Conservation (phyloP, 2,797 vertebrate species). For the Sphenopsis melanotis region DNA sequence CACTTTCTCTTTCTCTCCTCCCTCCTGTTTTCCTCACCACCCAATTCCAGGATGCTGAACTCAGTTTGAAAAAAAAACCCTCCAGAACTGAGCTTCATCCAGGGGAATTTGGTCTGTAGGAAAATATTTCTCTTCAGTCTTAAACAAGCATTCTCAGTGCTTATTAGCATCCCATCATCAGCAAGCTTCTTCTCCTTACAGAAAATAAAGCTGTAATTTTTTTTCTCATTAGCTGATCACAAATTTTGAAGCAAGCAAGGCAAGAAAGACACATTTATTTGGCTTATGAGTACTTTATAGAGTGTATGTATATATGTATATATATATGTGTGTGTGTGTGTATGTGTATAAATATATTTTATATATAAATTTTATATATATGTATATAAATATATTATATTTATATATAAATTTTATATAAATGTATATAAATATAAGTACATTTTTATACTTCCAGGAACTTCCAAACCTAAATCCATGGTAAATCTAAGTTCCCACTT, state of each 20-base stretch:
- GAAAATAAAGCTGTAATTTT: neutral
- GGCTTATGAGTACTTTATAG: neutral
- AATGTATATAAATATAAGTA: too few species aligned
- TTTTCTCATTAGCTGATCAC: neutral
- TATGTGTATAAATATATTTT: too few species aligned
- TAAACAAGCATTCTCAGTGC: neutral
- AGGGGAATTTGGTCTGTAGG: neutral
- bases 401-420: too few species aligned
- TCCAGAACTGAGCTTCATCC: neutral
- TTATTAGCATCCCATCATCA: neutral
- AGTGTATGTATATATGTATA: accelerated
- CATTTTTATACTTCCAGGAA: neutral
- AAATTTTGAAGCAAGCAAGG: neutral
- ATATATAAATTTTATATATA: neutral
- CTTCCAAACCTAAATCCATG: neutral
- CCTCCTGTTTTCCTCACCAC: neutral
- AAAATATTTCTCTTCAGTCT: neutral
- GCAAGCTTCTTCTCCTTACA: neutral
- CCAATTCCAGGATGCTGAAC: neutral
- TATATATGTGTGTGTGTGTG: neutral
- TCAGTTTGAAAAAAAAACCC: neutral
- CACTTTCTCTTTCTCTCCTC: conserved; percentile 21
- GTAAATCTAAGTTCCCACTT: neutral
- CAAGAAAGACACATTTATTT: neutral
- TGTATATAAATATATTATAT: neutral